Base-by-base conservation (phyloP, 1,140 invertebrate genomes). In the Acromyrmex echinatior region DNA sequence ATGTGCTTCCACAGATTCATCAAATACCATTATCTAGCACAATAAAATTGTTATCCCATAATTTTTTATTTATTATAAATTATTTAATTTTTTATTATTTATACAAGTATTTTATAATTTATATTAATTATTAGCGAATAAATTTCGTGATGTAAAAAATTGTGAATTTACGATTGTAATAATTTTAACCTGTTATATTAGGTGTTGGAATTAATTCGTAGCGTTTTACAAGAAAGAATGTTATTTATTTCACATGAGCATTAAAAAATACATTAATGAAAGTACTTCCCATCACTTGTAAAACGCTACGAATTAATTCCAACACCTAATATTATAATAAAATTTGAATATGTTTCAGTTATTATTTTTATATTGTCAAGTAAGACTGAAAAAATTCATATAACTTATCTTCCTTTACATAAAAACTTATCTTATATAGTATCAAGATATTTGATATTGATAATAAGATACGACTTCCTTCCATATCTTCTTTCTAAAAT, bases 351-450 rank as follows among this genome's bases (percentile, higher is more conserved):
- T 79, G 35, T 39, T 66, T 60, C 3, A 45, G 3, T 12, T 65
- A 62, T 62, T 31, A 35, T 66, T 66, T 39, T 7, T 45, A 14
- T 45, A 14, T 21, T 39, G 7, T 39, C n/a, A 80, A 66, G 12
- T 63, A 31, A 60, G 5, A 25, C 9, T 45, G 2, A 0, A 45
- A 45, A 58, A 35, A 5, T 18, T 6, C 35, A 0, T 45, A 3
- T 10, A 21, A 68, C 18, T 39, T 71, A 81, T 73, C 51, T 56
- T 45, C 45, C 10, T 21, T 3, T 31, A 1, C 9, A 73, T 16
- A 28, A 71, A 82, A 68, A 25, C 31, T 82, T 82, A 71, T 82
- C 65, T 58, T 10, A 2, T 45, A 10, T 21, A 71, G 71, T 31
- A 56, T 0, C 1, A 56, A 31, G 18, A 56, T 35, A 81, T 56